Evolutionary conservation across 1,140 invertebrate genomes (phyloP), one percentile per base, ranked within the genome.

Genomic region (Hyles euphorbiae): DNA sequence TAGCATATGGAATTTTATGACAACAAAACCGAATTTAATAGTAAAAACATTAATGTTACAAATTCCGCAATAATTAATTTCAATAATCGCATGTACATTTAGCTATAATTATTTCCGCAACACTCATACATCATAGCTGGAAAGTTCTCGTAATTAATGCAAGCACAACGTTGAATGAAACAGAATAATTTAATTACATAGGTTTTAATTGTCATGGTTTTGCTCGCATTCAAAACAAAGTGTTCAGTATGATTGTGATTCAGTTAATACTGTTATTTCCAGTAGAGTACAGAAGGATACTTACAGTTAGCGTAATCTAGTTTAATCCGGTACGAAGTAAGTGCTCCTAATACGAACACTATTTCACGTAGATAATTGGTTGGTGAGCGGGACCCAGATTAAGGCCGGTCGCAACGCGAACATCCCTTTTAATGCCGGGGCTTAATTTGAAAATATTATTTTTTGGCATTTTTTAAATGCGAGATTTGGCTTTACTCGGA

Each of bases 291-390:
- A 74, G 58, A 68, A 56, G 63, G 66, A 68, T 74, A 78, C 72
- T 78, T 78, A 82, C 70, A 68, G 65, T 73, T 67, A 65, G 62
- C 61, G 62, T 83, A 83, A 83, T 81, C 80, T 74, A 53, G 60
- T 74, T 72, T 78, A 81, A 85, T 74, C 77, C 68, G 56, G 73
- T 72, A 75, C 78, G 68, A 78, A 76, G 77, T 81, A 81, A 85
- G 72, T 81, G 72, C 69, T 75, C 59, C 76, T 82, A 84, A 82
- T 81, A 78, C 71, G 59, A 68, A 59, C 74, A 81, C 78, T 81
- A 84, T 84, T 84, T 84, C 73, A 82, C 74, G 72, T 78, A 82
- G 79, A 85, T 85, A 85, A 85, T 85, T 85, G 79, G 76, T 73
- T 73, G 70, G 76, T 70, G 59, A 63, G 68, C 67, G 62, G 51